phyloP scores from a whole-genome alignment of 2,888 invertebrate species.

The Argynnis bischoffii region DNA sequence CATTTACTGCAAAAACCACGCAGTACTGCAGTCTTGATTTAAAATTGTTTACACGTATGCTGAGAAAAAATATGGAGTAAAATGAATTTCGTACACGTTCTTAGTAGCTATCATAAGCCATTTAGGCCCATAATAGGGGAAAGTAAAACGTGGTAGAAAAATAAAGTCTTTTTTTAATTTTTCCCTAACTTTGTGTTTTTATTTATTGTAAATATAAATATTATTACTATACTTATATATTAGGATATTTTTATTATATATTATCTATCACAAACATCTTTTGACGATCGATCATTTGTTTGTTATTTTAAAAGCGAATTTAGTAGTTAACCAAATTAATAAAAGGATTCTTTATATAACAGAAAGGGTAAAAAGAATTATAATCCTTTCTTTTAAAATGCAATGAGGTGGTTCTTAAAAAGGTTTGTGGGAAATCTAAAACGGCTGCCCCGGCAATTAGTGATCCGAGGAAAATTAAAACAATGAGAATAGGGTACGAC shows the following conservation, averaged over 20 bases:
- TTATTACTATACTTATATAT: too few relatives aligned
- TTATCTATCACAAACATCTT: not conserved
- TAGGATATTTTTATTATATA: too few relatives aligned
- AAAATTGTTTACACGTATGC: constrained; percentile 39
- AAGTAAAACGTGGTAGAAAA: constrained; percentile 1
- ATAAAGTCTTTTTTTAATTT: not conserved
- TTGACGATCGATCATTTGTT: not conserved
- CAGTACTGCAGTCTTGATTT: constrained; percentile 36
- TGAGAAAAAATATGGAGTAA: constrained; percentile 21
- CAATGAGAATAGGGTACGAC: constrained; percentile 62
- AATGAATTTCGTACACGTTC: constrained; percentile 18
- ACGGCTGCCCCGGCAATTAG: constrained; percentile 77
- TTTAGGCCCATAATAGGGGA: constrained; percentile 7
- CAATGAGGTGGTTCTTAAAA: constrained; percentile 81
- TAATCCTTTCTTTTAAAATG: constrained; percentile 82
- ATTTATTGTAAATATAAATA: too few relatives aligned
- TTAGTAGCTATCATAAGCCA: constrained; percentile 15
- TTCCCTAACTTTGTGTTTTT: not conserved
- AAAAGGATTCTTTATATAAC: constrained; percentile 58
- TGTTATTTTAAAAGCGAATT: constrained; percentile 44
- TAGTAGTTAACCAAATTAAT: constrained; percentile 72
- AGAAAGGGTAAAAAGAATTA: constrained; percentile 70
- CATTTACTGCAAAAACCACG: constrained; percentile 72
- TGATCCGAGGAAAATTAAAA: constrained; percentile 77
- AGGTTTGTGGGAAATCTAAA: constrained; percentile 78